Conservation (phyloP, 2,888 invertebrate genomes). For the Silvanus unidentatus region DNA sequence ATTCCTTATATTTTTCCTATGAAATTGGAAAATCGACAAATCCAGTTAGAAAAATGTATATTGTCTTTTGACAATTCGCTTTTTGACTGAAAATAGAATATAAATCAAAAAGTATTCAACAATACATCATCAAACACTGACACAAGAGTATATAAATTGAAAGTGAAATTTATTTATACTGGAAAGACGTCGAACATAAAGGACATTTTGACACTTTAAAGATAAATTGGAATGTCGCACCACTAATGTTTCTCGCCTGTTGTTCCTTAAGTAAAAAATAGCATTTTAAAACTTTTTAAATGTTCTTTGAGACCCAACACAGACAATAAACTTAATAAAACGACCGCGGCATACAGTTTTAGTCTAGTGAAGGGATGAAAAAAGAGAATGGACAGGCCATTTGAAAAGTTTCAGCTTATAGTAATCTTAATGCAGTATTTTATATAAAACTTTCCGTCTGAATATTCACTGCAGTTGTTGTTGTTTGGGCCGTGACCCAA, state of each 20-base stretch:
- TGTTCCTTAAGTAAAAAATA: not conserved
- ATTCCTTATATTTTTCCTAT: too few species aligned
- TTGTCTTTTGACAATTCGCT: not conserved
- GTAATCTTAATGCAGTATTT: too few species aligned
- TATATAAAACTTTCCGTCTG: too few species aligned
- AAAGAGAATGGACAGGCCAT: too few species aligned
- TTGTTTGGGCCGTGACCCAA: not conserved
- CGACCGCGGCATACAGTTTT: too few species aligned
- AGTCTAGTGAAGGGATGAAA: too few species aligned
- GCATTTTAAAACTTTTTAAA: not conserved
- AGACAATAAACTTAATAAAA: not conserved
- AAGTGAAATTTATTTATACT: constrained; percentile 23
- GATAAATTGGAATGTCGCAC: not conserved
- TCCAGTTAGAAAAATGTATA: too few species aligned
- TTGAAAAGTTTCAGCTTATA: too few species aligned
- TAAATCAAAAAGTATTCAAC: constrained; percentile 20
- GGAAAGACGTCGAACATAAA: not conserved
- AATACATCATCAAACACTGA: constrained; percentile 22
- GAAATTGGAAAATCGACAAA: too few species aligned
- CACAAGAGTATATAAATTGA: constrained; percentile 17
- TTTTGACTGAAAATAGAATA: constrained; percentile 16
- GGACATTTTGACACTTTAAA: not conserved
- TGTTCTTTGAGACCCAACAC: not conserved
- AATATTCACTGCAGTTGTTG: too few species aligned
- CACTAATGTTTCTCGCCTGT: too few species aligned